Evolutionary conservation across 2,888 invertebrate genomes (phyloP).

Genomic region (Tridacna crocea): DNA sequence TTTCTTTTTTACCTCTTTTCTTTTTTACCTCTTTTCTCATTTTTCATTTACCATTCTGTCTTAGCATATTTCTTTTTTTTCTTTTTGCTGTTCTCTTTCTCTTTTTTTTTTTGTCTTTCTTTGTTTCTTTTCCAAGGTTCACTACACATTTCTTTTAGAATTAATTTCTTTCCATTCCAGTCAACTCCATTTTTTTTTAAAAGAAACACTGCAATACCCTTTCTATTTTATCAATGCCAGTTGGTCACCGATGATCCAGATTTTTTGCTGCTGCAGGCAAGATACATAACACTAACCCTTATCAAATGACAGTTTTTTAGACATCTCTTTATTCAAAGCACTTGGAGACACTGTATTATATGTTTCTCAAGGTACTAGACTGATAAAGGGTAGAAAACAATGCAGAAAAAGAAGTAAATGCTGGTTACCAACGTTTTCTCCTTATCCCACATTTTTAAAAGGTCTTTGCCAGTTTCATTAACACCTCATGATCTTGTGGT

Average conservation of each 20-base stretch:
- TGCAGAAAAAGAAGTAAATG: slow-evolving; percentile 1
- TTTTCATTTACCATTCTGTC: background rate
- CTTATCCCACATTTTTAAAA: background rate
- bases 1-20: background rate
- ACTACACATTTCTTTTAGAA: too few species aligned
- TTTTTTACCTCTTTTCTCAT: background rate
- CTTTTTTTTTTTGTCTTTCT: too few species aligned
- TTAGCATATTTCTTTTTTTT: background rate
- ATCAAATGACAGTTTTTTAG: background rate
- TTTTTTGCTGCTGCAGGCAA: too few species aligned
- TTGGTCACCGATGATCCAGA: too few species aligned
- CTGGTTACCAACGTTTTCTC: background rate
- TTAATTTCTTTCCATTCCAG: too few species aligned
- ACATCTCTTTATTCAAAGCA: background rate
- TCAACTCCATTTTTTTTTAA: too few species aligned
- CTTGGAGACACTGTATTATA: background rate
- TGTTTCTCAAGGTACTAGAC: background rate
- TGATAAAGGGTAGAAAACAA: background rate
- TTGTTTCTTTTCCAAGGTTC: too few species aligned
- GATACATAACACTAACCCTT: background rate
- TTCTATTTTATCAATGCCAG: too few species aligned
- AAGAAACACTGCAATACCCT: too few species aligned
- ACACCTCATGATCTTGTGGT: too few species aligned
- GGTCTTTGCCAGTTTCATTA: too few species aligned
- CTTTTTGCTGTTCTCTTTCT: too few species aligned